These are phyloP conservation scores for Thalassoma bifasciatum DNA, from an alignment of 2,113 vertebrate genomes.

Conservation along the genomic window DNA sequence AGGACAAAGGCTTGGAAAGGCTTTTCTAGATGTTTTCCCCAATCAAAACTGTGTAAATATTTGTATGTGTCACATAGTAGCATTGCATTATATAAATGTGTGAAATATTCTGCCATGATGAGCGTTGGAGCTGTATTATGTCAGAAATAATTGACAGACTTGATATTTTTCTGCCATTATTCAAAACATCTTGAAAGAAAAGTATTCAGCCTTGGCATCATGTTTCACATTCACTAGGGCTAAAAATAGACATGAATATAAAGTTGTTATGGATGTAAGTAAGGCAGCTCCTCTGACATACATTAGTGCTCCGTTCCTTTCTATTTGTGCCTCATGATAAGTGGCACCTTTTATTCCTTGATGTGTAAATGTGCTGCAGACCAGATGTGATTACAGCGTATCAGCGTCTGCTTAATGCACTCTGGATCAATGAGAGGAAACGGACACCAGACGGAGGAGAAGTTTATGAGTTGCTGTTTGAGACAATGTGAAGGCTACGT, in stretches of 20 bases:
- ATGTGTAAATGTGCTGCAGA: slow-evolving; percentile 23
- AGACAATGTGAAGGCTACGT: slow-evolving; percentile 14
- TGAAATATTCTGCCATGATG: too few species aligned
- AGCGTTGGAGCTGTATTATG: too few species aligned
- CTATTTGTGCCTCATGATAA: not conserved
- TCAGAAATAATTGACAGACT: too few species aligned
- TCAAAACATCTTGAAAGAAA: too few species aligned
- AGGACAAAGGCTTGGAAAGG: slow-evolving; percentile 2
- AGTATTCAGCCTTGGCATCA: too few species aligned
- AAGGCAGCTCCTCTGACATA: not conserved
- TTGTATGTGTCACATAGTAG: too few species aligned
- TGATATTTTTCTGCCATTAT: too few species aligned
- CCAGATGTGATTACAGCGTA: slow-evolving; percentile 23
- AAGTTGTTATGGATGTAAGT: not conserved
- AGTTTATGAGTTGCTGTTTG: slow-evolving; percentile 9
- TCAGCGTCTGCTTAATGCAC: slow-evolving; percentile 52
- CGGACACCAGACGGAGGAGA: slow-evolving; percentile 19
- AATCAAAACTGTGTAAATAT: too few species aligned
- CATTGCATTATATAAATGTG: too few species aligned
- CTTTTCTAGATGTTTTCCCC: too few species aligned
- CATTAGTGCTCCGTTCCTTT: not conserved
- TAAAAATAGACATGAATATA: slow-evolving; percentile 71
- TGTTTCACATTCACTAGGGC: too few species aligned
- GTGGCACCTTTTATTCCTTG: slow-evolving; percentile 16
- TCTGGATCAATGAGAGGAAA: slow-evolving; percentile 44